Conservation (phyloP, 2,113 vertebrate species). For the Cryptotis parvus region DNA sequence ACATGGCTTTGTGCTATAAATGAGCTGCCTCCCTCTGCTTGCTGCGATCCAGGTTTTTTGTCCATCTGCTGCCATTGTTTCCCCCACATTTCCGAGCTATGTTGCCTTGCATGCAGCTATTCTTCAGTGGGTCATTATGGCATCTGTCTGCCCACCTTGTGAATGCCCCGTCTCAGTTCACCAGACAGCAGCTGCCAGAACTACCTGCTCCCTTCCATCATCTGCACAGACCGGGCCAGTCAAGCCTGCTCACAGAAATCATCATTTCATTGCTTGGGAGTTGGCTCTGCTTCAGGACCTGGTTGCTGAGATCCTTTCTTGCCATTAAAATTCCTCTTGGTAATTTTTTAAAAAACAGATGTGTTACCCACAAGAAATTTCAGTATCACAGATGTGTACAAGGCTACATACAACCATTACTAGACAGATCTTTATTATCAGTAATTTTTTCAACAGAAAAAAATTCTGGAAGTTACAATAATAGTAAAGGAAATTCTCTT, state of each 20-base stretch:
- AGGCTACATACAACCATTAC: neutral
- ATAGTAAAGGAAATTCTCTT: conserved; percentile 7
- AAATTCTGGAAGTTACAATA: neutral
- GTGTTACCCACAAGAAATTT: conserved; percentile 52
- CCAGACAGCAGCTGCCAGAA: conserved; percentile 75
- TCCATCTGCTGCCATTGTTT: conserved; percentile 79
- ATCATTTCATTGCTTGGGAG: conserved; percentile 46
- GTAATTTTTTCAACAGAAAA: neutral
- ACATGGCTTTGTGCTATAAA: conserved; percentile 69
- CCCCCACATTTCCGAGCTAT: conserved; percentile 53
- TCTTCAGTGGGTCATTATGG: conserved; percentile 73
- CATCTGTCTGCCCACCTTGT: conserved; percentile 81
- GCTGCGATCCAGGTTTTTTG: conserved; percentile 58
- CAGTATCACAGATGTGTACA: conserved; percentile 20
- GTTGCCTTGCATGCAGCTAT: conserved; percentile 56
- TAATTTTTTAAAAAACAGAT: conserved; percentile 46
- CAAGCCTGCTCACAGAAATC: conserved; percentile 64
- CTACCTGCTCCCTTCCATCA: conserved; percentile 68
- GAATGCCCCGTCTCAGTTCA: conserved; percentile 62
- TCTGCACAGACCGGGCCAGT: conserved; percentile 41
- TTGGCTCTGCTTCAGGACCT: conserved; percentile 69
- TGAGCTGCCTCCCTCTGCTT: conserved; percentile 63
- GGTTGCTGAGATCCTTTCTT: conserved; percentile 42
- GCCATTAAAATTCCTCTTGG: conserved; percentile 45
- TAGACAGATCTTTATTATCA: neutral